These are phyloP conservation scores for Mythimna loreyi DNA, from an alignment of 2,888 invertebrate species.

Conservation along the genomic window DNA sequence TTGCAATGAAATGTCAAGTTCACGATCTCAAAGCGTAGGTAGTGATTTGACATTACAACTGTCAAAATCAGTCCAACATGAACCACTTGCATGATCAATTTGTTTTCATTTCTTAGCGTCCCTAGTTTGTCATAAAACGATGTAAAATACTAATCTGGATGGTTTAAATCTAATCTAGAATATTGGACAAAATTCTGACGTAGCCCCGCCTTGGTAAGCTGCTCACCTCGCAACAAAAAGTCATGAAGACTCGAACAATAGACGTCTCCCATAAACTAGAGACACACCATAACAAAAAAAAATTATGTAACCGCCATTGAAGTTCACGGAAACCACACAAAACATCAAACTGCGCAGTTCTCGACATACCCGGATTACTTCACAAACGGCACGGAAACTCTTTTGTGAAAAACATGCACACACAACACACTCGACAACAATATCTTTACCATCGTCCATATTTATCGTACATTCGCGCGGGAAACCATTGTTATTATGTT, in stretches of 20 bases:
- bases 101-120: not conserved
- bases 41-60: slow-evolving; percentile 28
- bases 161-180: slow-evolving; percentile 10
- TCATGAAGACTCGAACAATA: slow-evolving; percentile 33
- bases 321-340: slow-evolving; percentile 74
- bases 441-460: slow-evolving; percentile 83
- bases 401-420: slow-evolving; percentile 72
- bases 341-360: slow-evolving; percentile 72
- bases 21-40: slow-evolving; percentile 16
- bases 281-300: slow-evolving; percentile 68
- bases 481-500: slow-evolving; percentile 79
- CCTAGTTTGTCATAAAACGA: not conserved
- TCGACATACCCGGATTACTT: slow-evolving; percentile 66
- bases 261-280: slow-evolving; percentile 32
- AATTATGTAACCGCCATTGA: slow-evolving; percentile 84
- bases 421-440: slow-evolving; percentile 62
- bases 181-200: slow-evolving; percentile 13
- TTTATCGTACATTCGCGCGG: slow-evolving; percentile 80
- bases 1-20: slow-evolving; percentile 36
- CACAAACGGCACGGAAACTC: slow-evolving; percentile 53
- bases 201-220: slow-evolving; percentile 15
- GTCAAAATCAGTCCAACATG: slow-evolving; percentile 26
- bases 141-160: not conserved
- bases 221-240: slow-evolving; percentile 44
- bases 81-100: not conserved